Conservation (phyloP, 2,113 vertebrate species). For the Machaerirhynchus nigripectus region DNA sequence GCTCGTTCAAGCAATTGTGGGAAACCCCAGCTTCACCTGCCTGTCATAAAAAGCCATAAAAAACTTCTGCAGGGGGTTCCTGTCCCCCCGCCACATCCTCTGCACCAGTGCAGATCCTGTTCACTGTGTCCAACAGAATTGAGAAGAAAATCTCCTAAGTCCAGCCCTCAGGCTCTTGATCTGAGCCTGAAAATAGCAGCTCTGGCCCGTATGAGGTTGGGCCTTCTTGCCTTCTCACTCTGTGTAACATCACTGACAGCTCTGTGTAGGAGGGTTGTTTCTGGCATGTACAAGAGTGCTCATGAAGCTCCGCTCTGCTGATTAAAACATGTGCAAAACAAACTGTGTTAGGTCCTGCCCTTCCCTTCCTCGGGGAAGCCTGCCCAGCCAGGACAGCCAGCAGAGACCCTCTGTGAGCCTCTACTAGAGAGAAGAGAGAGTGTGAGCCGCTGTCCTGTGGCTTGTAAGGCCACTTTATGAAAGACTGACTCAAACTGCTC, state of each 20-base stretch:
- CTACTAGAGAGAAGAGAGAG: background rate
- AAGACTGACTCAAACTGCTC: background rate
- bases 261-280: background rate
- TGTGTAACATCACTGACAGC: slow-evolving; percentile 17
- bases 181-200: background rate
- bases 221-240: background rate
- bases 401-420: background rate
- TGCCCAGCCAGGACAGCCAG: background rate
- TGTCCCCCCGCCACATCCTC: background rate
- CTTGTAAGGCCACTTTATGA: background rate
- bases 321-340: slow-evolving; percentile 13
- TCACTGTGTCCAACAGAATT: background rate
- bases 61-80: background rate
- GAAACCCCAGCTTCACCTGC: background rate
- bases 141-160: background rate
- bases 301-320: background rate
- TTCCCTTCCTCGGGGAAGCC: fast-evolving
- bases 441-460: background rate
- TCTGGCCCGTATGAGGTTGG: background rate
- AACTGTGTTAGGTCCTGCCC: background rate
- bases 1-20: background rate
- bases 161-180: background rate
- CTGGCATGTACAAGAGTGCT: background rate
- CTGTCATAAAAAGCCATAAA: background rate
- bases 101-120: background rate